Base-by-base conservation (phyloP, 2,888 invertebrate species). In the Ophioninae sp. region DNA sequence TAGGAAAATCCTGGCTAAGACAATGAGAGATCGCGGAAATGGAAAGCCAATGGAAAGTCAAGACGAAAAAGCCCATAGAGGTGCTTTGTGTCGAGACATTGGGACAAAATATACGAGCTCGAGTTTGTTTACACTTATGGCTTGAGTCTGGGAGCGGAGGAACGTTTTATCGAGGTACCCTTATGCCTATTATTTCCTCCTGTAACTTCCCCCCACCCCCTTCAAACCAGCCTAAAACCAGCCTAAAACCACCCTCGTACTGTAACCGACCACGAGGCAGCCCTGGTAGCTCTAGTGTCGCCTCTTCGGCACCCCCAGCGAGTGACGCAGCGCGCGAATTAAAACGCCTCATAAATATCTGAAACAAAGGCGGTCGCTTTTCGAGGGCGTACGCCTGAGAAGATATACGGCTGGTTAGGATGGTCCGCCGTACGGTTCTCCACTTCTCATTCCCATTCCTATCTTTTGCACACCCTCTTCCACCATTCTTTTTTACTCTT, bases 81-180 rank as follows among this genome's bases (percentile, higher is more conserved):
- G 65, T 76, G 72, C 85, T 85, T 85, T 85, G 79, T 86, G 86
- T 82, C 87, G 87, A 89, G 88, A 93, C 93, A 93, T 93, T 93
- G 92, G 93, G 91, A 90, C 91, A 92, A 93, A 93, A 94, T 93
- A 93, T 94, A 94, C 93, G 93, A 93, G 92, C 93, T 92, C 93
- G 93, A 93, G 93, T 93, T 93, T 93, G 93, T 93, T 93, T 89
- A 88, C 89, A 90, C 89, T 88, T 88, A 88, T 90, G 88, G 89
- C 85, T 84, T 85, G 85, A 88, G 90, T 88, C 88, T 87, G 87
- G 86, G 85, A 85, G 87, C 86, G 86, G 85, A 77, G 74, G 76
- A 86, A 79, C 87, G 87, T 89, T 91, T 92, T 91, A 92, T 91
- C 91, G 90, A 88, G 89, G 89, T 90, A 88, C 91, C 92, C 91